Conservation (phyloP, 1,140 invertebrate species). For the Drosophila obscura region DNA sequence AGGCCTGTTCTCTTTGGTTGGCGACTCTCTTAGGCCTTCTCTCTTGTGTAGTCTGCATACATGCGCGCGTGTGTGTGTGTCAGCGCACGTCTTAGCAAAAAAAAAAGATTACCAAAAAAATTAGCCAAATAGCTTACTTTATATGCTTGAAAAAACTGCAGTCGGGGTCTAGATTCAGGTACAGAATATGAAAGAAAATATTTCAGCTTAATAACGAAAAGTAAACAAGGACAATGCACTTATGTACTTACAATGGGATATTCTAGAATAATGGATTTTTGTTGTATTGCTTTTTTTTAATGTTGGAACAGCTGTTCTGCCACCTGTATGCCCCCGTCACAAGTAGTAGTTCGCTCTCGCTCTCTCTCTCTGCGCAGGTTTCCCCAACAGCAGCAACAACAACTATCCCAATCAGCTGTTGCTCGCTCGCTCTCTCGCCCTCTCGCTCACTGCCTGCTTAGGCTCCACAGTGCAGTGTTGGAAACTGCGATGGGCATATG, state of each 20-base stretch:
- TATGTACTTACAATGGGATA: slow-evolving; percentile 56
- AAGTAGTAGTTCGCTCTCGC: slow-evolving; percentile 36
- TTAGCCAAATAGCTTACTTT: slow-evolving; percentile 44
- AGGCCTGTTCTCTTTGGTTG: slow-evolving; percentile 12
- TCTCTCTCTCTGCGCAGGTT: slow-evolving; percentile 39
- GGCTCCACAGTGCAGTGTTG: slow-evolving; percentile 61
- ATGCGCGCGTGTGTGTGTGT: slow-evolving; percentile 33
- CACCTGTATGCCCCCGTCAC: slow-evolving; percentile 66
- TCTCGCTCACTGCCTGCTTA: slow-evolving; percentile 3
- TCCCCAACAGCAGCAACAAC: slow-evolving; percentile 42
- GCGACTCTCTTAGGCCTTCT: slow-evolving; percentile 44
- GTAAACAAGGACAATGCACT: slow-evolving; percentile 32
- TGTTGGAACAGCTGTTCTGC: slow-evolving; percentile 78
- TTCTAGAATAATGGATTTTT: slow-evolving; percentile 47
- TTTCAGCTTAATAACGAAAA: slow-evolving; percentile 54
- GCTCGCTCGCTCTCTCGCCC: slow-evolving; percentile 22
- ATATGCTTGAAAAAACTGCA: slow-evolving; percentile 47
- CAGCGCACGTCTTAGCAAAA: slow-evolving; percentile 65
- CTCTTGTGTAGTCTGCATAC: slow-evolving; percentile 33
- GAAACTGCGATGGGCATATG: slow-evolving; percentile 24
- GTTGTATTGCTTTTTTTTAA: slow-evolving; percentile 39
- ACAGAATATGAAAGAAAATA: slow-evolving; percentile 42
- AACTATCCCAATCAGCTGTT: slow-evolving; percentile 65
- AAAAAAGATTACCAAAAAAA: slow-evolving; percentile 45
- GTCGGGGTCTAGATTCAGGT: slow-evolving; percentile 52